Conservation (phyloP, 1,140 invertebrate genomes). For the Drosophila miranda region DNA sequence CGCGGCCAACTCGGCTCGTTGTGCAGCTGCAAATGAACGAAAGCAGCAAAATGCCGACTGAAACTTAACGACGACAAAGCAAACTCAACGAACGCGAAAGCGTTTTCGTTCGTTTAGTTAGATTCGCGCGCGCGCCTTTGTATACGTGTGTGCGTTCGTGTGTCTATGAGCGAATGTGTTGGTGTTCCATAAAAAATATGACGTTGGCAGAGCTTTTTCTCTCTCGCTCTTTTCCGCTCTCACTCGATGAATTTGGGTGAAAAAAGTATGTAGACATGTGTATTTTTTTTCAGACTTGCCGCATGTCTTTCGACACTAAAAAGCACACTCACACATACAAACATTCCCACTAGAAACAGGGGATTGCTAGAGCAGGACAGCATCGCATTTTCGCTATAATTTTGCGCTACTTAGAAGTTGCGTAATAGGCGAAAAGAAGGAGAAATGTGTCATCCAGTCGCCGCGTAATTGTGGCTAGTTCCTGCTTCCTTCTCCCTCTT, state of each 20-base stretch:
- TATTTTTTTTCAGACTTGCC: slow-evolving; percentile 67
- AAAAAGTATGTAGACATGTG: slow-evolving; percentile 45
- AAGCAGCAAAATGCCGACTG: slow-evolving; percentile 49
- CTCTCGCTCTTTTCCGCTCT: slow-evolving; percentile 3
- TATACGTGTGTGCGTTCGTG: slow-evolving; percentile 9
- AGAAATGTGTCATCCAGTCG: slow-evolving; percentile 73
- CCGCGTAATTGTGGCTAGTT: slow-evolving; percentile 47
- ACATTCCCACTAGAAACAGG: slow-evolving; percentile 53
- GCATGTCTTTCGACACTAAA: slow-evolving; percentile 64
- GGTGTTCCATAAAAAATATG: slow-evolving; percentile 76
- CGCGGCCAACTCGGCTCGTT: slow-evolving; percentile 75
- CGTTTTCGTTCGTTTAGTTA: slow-evolving; percentile 52
- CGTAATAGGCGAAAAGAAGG: slow-evolving; percentile 61
- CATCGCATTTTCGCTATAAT: slow-evolving; percentile 15
- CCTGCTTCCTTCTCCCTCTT: slow-evolving; percentile 58
- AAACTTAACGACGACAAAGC: slow-evolving; percentile 69
- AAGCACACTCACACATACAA: slow-evolving; percentile 49
- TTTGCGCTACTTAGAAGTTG: slow-evolving; percentile 74
- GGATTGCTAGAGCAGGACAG: slow-evolving; percentile 29
- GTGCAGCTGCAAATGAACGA: slow-evolving; percentile 78
- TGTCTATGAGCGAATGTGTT: slow-evolving; percentile 19
- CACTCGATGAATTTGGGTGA: slow-evolving; percentile 60
- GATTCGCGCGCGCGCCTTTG: slow-evolving; percentile 44
- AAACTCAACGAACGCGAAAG: slow-evolving; percentile 59
- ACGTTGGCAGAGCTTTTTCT: slow-evolving; percentile 67